These are phyloP conservation scores for Sebastes paucispinis DNA, from an alignment of 2,797 vertebrate species.

Conservation along the genomic window DNA sequence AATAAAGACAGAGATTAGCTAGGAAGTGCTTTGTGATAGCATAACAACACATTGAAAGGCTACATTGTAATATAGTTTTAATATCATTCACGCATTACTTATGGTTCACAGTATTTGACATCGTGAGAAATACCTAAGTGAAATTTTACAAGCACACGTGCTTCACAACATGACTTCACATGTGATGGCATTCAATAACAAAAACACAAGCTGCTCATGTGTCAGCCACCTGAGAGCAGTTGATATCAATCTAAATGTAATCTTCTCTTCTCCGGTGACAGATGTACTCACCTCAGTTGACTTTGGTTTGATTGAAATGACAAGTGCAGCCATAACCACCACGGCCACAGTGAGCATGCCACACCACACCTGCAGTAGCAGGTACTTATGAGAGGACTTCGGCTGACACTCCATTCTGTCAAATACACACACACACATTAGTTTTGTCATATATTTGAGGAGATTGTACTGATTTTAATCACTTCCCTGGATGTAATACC, in stretches of 20 bases:
- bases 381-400: constrained; percentile 43
- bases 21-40: background rate
- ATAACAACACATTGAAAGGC: background rate
- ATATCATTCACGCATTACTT: background rate
- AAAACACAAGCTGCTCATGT: background rate
- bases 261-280: background rate
- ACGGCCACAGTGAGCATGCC: constrained; percentile 70
- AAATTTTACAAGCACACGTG: background rate
- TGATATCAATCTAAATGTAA: background rate
- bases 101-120: background rate
- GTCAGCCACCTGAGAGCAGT: background rate
- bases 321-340: constrained; percentile 51
- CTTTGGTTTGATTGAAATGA: constrained; percentile 33
- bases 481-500: background rate
- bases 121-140: background rate
- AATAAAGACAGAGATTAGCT: background rate
- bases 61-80: background rate
- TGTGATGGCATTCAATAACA: background rate
- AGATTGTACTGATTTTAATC: background rate
- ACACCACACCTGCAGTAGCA: constrained; percentile 76
- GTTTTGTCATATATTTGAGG: too few relatives aligned
- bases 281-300: constrained; percentile 38
- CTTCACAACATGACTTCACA: background rate
- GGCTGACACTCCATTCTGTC: constrained; percentile 59
- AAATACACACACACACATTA: constrained; percentile 18